These are phyloP conservation scores for Apostichopus californicus DNA, from an alignment of 35 echinoderm and acorn worm species.

Conservation along the genomic window DNA sequence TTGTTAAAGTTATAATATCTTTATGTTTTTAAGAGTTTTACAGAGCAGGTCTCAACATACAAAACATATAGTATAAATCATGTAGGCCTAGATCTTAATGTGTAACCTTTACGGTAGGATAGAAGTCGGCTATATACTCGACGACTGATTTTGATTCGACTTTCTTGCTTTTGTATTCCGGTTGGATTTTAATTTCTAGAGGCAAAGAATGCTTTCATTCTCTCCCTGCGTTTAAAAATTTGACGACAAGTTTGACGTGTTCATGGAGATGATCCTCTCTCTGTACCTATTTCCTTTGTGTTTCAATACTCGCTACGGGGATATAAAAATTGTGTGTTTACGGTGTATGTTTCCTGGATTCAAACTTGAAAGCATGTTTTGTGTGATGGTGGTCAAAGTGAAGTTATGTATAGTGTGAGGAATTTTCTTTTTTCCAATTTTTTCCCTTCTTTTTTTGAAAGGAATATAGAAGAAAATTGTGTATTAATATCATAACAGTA, in stretches of 20 bases:
- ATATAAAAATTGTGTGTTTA: not conserved
- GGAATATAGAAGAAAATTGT: not conserved
- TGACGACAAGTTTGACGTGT: no score
- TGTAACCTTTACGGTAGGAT: not conserved
- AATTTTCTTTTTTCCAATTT: not conserved
- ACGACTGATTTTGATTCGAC: not conserved
- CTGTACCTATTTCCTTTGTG: no score
- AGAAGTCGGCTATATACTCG: not conserved
- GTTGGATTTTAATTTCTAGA: not conserved
- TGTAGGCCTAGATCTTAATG: not conserved
- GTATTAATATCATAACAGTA: not conserved
- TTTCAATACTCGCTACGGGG: no score
- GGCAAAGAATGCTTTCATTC: not conserved
- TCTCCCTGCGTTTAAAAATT: not conserved
- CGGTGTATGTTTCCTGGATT: not conserved
- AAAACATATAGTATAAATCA: not conserved
- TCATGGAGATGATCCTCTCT: no score
- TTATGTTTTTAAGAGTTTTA: not conserved
- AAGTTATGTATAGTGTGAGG: not conserved
- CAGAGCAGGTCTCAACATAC: not conserved
- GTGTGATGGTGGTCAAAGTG: not conserved
- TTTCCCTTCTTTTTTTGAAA: not conserved
- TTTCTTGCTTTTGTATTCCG: not conserved
- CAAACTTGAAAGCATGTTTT: not conserved
- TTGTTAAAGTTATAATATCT: not conserved